phyloP scores from a whole-genome alignment of 1,140 invertebrate species.

The Brachionus angularis region DNA sequence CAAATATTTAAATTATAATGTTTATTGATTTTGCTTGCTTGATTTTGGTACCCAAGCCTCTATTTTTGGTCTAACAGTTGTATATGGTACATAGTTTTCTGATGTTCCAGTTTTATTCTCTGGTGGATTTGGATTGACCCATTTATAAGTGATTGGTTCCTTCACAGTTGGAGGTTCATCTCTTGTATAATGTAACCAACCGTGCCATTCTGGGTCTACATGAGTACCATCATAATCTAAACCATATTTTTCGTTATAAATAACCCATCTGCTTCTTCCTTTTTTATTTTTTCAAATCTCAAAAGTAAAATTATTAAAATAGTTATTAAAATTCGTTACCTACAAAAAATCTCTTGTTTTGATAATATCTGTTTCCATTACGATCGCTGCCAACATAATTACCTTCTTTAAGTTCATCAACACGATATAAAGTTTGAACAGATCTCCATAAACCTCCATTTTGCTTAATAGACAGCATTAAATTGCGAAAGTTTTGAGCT shows the following conservation, averaged over 20 bases:
- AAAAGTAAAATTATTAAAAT: neutral
- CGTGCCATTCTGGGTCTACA: conserved; percentile 77
- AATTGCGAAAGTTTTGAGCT: conserved; percentile 28
- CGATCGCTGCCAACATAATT: conserved; percentile 83
- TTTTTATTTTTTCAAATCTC: neutral
- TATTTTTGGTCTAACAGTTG: conserved; percentile 76
- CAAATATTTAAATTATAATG: conserved; percentile 1
- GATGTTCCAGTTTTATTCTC: conserved; percentile 77
- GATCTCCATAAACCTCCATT: conserved; percentile 19
- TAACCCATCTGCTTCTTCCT: conserved; percentile 87
- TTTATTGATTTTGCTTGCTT: no score
- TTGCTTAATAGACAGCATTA: conserved; percentile 19
- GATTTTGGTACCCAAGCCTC: conserved; percentile 67
- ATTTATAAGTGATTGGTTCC: conserved; percentile 65
- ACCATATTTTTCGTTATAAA: conserved; percentile 69
- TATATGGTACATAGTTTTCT: conserved; percentile 75
- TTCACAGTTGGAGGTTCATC: conserved; percentile 65
- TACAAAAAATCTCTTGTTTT: conserved; percentile 83
- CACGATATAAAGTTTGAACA: conserved; percentile 55
- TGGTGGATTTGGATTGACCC: conserved; percentile 68
- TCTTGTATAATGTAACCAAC: conserved; percentile 62
- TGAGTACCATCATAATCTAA: conserved; percentile 90
- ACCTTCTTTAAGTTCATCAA: conserved; percentile 80
- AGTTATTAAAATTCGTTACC: conserved; percentile 59
- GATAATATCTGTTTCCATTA: conserved; percentile 92